Base-by-base conservation (phyloP, 2,888 invertebrate genomes). In the Trachelus tabidus region DNA sequence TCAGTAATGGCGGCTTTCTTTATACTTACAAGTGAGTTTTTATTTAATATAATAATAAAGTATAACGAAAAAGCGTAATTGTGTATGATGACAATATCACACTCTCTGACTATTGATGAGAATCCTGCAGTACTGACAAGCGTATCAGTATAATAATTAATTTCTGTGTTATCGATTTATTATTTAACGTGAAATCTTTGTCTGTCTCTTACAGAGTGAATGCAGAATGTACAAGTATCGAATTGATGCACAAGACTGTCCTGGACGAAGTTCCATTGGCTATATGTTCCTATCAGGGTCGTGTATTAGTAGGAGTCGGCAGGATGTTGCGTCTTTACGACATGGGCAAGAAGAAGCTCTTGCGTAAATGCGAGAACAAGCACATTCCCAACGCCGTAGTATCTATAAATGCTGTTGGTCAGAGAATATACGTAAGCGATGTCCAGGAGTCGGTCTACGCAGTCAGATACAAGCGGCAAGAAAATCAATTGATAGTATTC, bases 321-420 rank as follows among this genome's bases (percentile, higher is more conserved):
- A 94, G 96, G 81, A 96, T 97, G 93, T 92, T 99, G 34, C 93
- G 99, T 76, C 94, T 99, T 68, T 99, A 99, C 90, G 99, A 99
- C 90, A 94, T 99, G 87, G 99, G 99, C 79, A 98, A 97, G 92
- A 97, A 99, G 91, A 99, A 99, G 92, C 92, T 99, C 79, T 92
- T 99, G 73, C 94, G 99, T 76, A 99, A 99, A 93, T 99, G 99
- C 92, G 99, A 99, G 92, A 99, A 99, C 89, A 96, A 96, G 95
- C 98, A 99, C 93, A 96, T 99, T 92, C 99, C 99, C 23, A 98
- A 99, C 91, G 95, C 96, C 83, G 97, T 99, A 83, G 96, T 97
- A 0, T 97, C 97, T 85, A 97, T 99, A 82, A 97, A 98, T 91
- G 96, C 98, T 0, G 96, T 98, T 92, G 98, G 99, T 1, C 97